A percentile compares a stretch with the other conserved stretches of the same genome.
Conservation (phyloP, 2,888 invertebrate species). For the Macrosoma leucophasiata region DNA sequence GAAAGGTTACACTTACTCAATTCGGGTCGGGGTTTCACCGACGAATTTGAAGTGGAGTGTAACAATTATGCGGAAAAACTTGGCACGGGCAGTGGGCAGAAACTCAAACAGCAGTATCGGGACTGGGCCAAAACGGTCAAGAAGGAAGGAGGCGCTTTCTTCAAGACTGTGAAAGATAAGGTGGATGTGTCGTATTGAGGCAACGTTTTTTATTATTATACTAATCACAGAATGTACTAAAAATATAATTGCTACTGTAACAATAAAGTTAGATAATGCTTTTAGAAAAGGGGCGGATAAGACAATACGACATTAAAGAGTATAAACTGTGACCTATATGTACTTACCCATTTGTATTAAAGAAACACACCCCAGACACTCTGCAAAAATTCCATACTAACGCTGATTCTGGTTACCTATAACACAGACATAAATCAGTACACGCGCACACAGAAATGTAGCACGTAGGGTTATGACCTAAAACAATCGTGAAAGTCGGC, state of each 20-base stretch:
- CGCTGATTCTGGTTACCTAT: too few relatives aligned
- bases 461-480: too few relatives aligned
- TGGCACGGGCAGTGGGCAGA: slow-evolving; percentile 67
- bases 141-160: slow-evolving; percentile 88
- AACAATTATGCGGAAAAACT: slow-evolving; percentile 73
- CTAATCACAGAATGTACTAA: too few relatives aligned
- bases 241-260: background rate
- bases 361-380: too few relatives aligned
- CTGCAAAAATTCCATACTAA: too few relatives aligned
- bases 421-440: too few relatives aligned
- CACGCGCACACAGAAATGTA: too few relatives aligned
- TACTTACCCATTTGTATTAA: too few relatives aligned
- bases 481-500: too few relatives aligned
- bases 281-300: background rate
- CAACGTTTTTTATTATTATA: too few relatives aligned
- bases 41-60: slow-evolving; percentile 94
- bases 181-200: slow-evolving; percentile 62
- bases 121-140: slow-evolving; percentile 88
- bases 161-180: slow-evolving; percentile 92
- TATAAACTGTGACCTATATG: too few relatives aligned
- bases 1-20: slow-evolving; percentile 94
- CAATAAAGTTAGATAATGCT: background rate
- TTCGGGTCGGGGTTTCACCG: slow-evolving; percentile 93
- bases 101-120: slow-evolving; percentile 64
- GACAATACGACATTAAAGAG: background rate